Percentiles rank a stretch among this genome's conserved stretches.
Evolutionary conservation across 2,113 vertebrate species (phyloP).

Genomic region (Potamarius usumacintae): DNA sequence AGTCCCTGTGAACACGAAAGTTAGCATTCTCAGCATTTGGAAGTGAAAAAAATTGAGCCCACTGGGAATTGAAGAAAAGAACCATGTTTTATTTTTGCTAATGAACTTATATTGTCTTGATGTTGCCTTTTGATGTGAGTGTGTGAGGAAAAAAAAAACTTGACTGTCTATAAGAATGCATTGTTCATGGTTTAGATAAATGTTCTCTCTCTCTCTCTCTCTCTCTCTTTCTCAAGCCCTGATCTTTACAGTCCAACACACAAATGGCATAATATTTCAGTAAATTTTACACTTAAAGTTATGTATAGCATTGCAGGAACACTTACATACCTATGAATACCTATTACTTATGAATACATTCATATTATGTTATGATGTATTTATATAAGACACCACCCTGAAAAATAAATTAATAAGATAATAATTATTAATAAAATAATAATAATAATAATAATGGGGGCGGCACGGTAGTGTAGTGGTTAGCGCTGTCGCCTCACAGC

Average conservation of each 20-base stretch:
- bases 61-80: slow-evolving; percentile 61
- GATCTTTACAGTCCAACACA: not conserved
- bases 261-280: not conserved
- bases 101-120: slow-evolving; percentile 59
- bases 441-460: too few relatives aligned
- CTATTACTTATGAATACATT: not conserved
- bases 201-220: too few relatives aligned
- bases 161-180: slow-evolving; percentile 1
- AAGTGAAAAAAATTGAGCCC: slow-evolving; percentile 59
- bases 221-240: not conserved
- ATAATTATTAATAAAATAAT: too few relatives aligned
- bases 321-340: not conserved
- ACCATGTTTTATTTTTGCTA: slow-evolving; percentile 54
- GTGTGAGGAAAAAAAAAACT: not conserved
- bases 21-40: slow-evolving; percentile 46
- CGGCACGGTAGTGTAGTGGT: too few relatives aligned
- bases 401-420: not conserved
- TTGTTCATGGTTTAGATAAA: slow-evolving; percentile 28
- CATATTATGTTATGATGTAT: not conserved
- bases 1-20: slow-evolving; percentile 48
- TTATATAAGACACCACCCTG: not conserved
- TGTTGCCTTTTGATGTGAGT: slow-evolving; percentile 16
- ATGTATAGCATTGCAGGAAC: not conserved
- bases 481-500: too few relatives aligned
- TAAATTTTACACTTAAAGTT: not conserved